Conservation (phyloP, 2,888 invertebrate species). For the Punctoribates punctum region DNA sequence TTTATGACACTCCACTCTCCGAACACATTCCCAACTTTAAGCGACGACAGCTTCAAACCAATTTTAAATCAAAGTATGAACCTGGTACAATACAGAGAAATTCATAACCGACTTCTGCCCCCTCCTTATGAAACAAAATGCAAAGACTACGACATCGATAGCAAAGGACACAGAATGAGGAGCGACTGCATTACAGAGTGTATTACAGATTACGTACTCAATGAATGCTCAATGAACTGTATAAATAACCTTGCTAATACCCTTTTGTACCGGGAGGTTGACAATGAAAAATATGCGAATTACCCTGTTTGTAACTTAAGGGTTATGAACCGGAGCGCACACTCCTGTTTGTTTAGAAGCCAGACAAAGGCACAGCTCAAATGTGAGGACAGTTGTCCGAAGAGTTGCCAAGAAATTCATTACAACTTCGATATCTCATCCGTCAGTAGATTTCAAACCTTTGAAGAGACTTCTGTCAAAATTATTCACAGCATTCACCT, state of each 20-base stretch:
- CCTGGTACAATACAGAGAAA: background rate
- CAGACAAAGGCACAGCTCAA: background rate
- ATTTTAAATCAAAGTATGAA: background rate
- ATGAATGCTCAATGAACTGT: background rate
- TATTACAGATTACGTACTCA: background rate
- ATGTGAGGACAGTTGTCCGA: background rate
- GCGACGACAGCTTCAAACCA: background rate
- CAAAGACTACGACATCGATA: background rate
- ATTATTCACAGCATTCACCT: background rate
- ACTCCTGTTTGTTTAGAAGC: no score
- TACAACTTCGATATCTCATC: background rate
- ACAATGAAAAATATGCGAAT: background rate
- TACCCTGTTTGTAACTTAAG: background rate
- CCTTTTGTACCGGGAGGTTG: background rate
- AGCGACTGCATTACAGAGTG: slow-evolving; percentile 1
- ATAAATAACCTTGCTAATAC: background rate
- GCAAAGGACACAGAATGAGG: background rate
- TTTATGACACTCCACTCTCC: background rate
- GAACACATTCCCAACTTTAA: background rate
- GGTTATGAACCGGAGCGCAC: background rate
- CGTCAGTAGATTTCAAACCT: no score
- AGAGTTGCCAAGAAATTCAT: background rate
- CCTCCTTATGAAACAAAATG: background rate
- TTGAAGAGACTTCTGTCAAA: background rate
- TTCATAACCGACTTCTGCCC: background rate